Evolutionary conservation across 2,797 vertebrate genomes (phyloP), one percentile per base, ranked within the genome.

Genomic region (Lagorchestes hirsutus): DNA sequence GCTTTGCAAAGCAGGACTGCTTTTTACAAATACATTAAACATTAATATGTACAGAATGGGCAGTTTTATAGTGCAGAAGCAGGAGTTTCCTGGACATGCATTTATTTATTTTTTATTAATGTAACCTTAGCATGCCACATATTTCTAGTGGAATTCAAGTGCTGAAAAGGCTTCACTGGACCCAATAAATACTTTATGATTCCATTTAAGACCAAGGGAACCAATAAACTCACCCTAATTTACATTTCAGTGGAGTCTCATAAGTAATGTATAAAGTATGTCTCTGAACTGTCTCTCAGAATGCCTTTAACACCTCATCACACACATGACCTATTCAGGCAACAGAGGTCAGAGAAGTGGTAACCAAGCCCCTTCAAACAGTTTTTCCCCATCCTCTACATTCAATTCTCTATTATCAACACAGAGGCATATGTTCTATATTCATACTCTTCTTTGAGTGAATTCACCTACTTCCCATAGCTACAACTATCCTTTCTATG

Each of bases 21-120:
- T 99, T 98, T 99, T 99, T 99, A 99, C 98, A 98, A 99, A 98
- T 97, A 96, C 98, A 99, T 99, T 99, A 99, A 99, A 99, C 98
- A 98, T 99, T 99, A 98, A 99, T 99, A 98, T 97, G 98, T 98
- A 98, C 98, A 99, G 98, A 99, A 99, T 98, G 98, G 98, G 97
- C 98, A 98, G 97, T 97, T 98, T 98, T 98, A 98, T 98, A 98
- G 98, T 98, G 98, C 97, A 98, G 97, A 98, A 98, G 98, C 97
- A 98, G 95, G 97, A 98, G 98, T 98, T 98, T 98, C 98, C 98
- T 98, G 98, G 98, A 98, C 99, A 99, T 90, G 58, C 98, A 98
- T 98, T 98, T 98, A 98, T 99, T 98, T 99, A 98, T 98, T 98
- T 98, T 99, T 99, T 99, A 99, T 99, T 99, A 98, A 99, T 98